Evolutionary conservation across 1,140 invertebrate genomes (phyloP).

Genomic region (Harpegnathos saltator): DNA sequence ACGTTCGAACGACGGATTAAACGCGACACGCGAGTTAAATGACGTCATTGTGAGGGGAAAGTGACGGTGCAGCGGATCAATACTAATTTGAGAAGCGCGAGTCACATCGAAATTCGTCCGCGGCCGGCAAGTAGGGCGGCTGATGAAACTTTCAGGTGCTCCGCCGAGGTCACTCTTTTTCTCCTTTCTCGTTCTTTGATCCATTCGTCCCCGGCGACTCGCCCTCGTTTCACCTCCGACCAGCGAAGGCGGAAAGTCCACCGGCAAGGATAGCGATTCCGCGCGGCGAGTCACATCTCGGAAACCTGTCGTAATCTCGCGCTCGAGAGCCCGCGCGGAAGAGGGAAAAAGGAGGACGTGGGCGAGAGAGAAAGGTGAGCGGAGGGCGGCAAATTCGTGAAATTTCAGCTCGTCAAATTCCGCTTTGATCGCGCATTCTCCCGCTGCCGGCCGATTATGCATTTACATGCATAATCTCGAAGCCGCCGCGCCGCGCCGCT

Average conservation of each 20-base stretch:
- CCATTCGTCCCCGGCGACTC: neutral
- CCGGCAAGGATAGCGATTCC: neutral
- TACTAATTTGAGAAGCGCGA: constrained; percentile 37
- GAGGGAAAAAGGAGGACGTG: too few relatives aligned
- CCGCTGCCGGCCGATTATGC: neutral
- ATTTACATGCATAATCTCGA: neutral
- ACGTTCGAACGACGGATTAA: constrained; percentile 11
- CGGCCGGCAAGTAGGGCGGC: constrained; percentile 10
- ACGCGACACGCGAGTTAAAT: neutral
- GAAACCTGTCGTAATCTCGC: neutral
- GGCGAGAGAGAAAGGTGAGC: too few relatives aligned
- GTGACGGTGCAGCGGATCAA: neutral
- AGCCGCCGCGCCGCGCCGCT: neutral
- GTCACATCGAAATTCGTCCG: constrained; percentile 12
- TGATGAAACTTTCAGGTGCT: constrained; percentile 48
- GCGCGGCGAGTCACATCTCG: too few relatives aligned
- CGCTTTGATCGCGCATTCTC: neutral
- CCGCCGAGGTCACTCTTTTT: constrained; percentile 11
- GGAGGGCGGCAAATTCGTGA: neutral
- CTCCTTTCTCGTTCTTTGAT: constrained; percentile 40
- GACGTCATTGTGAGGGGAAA: neutral
- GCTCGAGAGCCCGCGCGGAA: too few relatives aligned
- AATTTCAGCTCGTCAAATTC: neutral
- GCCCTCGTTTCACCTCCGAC: constrained; percentile 1
- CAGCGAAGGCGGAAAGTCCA: neutral